Conservation (phyloP, 2,888 invertebrate species). For the Parthenolecanium corni region DNA sequence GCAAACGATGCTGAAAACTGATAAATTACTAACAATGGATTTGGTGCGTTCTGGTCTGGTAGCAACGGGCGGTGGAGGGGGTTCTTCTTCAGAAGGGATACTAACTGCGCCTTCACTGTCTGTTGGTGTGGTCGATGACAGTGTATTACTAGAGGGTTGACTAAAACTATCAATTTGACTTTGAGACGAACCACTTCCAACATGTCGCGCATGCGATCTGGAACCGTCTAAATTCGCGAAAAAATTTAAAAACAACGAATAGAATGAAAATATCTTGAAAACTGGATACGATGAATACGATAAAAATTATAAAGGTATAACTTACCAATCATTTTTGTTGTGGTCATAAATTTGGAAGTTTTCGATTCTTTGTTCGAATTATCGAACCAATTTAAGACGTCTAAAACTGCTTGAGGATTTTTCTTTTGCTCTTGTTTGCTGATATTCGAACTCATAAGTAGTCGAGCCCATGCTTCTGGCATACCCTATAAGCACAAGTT, state of each 20-base stretch:
- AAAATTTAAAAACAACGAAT: background rate
- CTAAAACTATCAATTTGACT: conserved; percentile 34
- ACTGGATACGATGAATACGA: background rate
- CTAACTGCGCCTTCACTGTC: conserved; percentile 36
- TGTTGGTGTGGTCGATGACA: conserved; percentile 38
- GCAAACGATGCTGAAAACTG: too few species aligned
- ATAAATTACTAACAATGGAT: conserved; percentile 67
- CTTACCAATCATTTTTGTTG: conserved; percentile 46
- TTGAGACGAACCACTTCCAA: conserved; percentile 34
- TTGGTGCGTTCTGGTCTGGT: conserved; percentile 95
- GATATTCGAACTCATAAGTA: conserved; percentile 95
- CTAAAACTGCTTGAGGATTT: conserved; percentile 97
- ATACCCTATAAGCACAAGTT: conserved; percentile 93
- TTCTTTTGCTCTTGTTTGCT: conserved; percentile 98
- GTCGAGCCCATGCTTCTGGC: conserved; percentile 96
- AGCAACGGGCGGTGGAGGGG: conserved; percentile 83
- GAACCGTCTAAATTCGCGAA: conserved; percentile 11
- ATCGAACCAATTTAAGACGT: conserved; percentile 96
- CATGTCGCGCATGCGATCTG: conserved; percentile 22
- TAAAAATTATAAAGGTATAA: conserved; percentile 16
- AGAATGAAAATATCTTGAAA: background rate
- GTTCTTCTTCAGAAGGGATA: conserved; percentile 55
- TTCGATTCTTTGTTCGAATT: conserved; percentile 78
- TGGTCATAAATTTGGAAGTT: conserved; percentile 86
- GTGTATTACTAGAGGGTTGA: conserved; percentile 36